phyloP scores from a whole-genome alignment of 2,113 vertebrate species.

The Pteropus alecto region DNA sequence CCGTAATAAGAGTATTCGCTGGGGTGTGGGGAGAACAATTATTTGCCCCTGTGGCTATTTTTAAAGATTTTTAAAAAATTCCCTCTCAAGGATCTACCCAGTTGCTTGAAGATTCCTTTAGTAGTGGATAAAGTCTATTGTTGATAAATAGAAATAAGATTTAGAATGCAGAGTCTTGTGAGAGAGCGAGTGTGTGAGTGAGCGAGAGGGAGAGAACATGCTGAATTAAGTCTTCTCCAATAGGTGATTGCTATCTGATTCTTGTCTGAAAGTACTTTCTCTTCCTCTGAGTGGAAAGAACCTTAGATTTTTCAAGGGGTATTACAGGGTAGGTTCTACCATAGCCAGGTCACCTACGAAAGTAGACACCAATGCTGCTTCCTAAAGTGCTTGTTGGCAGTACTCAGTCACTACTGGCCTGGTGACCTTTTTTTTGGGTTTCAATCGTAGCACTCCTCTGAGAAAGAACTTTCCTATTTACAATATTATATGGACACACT shows the following conservation, averaged over 20 bases:
- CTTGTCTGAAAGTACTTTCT: constrained; percentile 1
- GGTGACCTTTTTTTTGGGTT: not conserved
- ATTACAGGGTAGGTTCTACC: not conserved
- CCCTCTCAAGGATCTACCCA: not conserved
- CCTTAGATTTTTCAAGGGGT: not conserved
- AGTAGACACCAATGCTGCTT: not conserved
- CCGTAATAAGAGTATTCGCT: not conserved
- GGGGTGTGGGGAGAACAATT: not conserved
- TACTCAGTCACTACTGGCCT: not conserved
- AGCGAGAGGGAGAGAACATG: not conserved
- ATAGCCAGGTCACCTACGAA: not conserved
- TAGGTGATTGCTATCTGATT: not conserved
- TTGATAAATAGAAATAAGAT: not conserved
- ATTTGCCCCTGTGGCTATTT: not conserved
- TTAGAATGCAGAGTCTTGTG: not conserved
- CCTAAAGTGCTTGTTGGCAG: not conserved
- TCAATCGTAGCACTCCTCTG: not conserved
- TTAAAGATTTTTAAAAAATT: not conserved
- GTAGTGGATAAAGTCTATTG: not conserved
- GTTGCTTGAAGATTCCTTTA: not conserved
- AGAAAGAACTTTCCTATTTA: not conserved
- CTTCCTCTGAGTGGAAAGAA: not conserved
- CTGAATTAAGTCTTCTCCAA: not conserved
- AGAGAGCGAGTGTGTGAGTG: not conserved
- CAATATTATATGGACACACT: not conserved